Base-by-base conservation (phyloP, 2,888 invertebrate species). In the Papilio demoleus region DNA sequence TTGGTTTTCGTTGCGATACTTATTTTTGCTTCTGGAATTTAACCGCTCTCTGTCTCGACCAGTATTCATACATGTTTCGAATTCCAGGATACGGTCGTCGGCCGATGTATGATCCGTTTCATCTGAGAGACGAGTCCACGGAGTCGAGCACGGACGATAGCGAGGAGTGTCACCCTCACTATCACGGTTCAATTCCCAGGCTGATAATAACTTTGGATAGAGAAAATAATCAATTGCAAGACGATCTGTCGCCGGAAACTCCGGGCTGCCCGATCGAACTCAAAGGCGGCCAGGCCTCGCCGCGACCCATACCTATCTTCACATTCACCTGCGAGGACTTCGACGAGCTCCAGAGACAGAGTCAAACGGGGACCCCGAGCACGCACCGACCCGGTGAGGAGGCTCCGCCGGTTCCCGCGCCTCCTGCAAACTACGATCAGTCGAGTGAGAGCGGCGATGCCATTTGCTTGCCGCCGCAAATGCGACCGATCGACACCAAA, bases 281-380 rank as follows among this genome's bases (percentile, higher is more conserved):
- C 8, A 79, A 79, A 61, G 76, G 74, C 61, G 75, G 74, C 0
- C 71, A 77, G 0, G 65, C 68, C 1, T 80, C 81, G 1, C 78
- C 82, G 3, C 79, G 85, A 0, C 87, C 86, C 14, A 88, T 91
- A 17, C 91, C 92, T 0, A 81, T 92, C 2, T 92, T 92, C 72
- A 88, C 91, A 0, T 92, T 92, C 72, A 92, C 91, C 0, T 92
- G 92, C 71, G 92, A 90, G 68, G 92, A 92, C 72, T 88, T 85
- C 65, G 91, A 92, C 67, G 88, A 86, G 50, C 79, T 72, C 61
- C 77, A 80, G n/a, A 72, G 75, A 3, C 73, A 80, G 2, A 79
- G 75, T 63, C 79, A 83, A 65, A 74, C 77, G 0, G 70, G 76
- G 38, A 71, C 77, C 3, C 79, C 77, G 65, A 80, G 83, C 27